phyloP scores from a whole-genome alignment of 2,113 vertebrate species.

The Procavia capensis region DNA sequence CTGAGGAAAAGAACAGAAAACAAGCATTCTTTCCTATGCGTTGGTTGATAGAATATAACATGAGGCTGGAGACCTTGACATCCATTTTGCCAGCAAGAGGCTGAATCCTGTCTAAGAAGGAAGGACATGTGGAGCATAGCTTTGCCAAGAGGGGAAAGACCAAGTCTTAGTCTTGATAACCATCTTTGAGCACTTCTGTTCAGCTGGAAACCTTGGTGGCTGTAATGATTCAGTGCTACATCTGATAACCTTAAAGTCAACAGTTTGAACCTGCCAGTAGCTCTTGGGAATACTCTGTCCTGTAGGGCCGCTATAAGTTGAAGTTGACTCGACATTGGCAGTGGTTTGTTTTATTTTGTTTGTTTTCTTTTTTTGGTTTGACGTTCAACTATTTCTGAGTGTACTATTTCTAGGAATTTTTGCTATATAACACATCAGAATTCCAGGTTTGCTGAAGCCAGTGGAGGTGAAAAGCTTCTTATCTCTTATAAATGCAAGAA shows the following conservation, averaged over 20 bases:
- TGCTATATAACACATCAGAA: not conserved
- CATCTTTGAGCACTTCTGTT: not conserved
- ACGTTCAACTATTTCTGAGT: not conserved
- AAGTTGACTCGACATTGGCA: too few species aligned
- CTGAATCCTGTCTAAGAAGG: not conserved
- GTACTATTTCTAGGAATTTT: not conserved
- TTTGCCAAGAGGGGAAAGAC: not conserved
- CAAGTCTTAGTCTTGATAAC: not conserved
- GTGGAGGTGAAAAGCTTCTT: not conserved
- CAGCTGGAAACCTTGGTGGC: too few species aligned
- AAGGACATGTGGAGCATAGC: not conserved
- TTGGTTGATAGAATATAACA: not conserved
- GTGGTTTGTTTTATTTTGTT: too few species aligned
- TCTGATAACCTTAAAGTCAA: too few species aligned
- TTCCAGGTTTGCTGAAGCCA: not conserved
- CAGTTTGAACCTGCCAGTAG: too few species aligned
- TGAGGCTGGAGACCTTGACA: not conserved
- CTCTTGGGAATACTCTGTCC: too few species aligned
- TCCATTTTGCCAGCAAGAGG: not conserved
- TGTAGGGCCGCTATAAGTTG: too few species aligned
- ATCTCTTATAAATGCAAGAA: not conserved
- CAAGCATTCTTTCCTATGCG: not conserved
- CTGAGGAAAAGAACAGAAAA: not conserved
- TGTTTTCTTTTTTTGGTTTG: too few species aligned
- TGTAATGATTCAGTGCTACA: too few species aligned